Evolutionary conservation across 2,113 vertebrate species (phyloP), one percentile per base, ranked within the genome.

Genomic region (Paradisaea rubra): DNA sequence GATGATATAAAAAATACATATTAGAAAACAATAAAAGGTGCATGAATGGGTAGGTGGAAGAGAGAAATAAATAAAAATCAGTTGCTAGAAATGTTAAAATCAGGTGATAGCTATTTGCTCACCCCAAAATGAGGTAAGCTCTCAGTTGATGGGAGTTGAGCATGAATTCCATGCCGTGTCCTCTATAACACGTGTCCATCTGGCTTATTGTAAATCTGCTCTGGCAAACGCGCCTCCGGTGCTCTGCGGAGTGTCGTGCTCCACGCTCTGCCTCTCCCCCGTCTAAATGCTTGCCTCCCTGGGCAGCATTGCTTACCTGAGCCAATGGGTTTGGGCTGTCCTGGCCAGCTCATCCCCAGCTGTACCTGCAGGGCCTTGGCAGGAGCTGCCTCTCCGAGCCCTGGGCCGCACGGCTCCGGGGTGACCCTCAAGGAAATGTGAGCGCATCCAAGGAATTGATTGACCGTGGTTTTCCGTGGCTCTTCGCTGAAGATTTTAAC

Each of bases 391-490:
- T n/a, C 68, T 53, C 45, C 71, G 21, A 9, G 30, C 60, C 80
- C 47, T 63, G 76, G 11, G 44, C 39, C 45, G 6, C 53, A 5
- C 5, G 13, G 69, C 33, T 64, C 73, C 10, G 49, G 13, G 37
- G 50, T 73, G 41, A 77, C 41, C 24, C 68, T 86, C 59, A 39
- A 63, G 30, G 50, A 63, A 33, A n/a, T 2, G 23, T 7, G 45
- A 39, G 39, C 15, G 24, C 33, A 54, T 12, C 35, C 45, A n/a
- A 7, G 6, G 23, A 21, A 6, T 31, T n/a, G 56, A 37, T 0
- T 50, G 69, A 52, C 28, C 41, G 71, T n/a, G 35, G 0, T 35
- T 73, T 49, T n/a, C 35, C 0, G 0, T 12, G 52, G 52, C 8
- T 56, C 33, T 44, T 11, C 59, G 16, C 15, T 50, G 54, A 47